Conservation (phyloP, 2,113 vertebrate species). For the Hemiprocne comata region DNA sequence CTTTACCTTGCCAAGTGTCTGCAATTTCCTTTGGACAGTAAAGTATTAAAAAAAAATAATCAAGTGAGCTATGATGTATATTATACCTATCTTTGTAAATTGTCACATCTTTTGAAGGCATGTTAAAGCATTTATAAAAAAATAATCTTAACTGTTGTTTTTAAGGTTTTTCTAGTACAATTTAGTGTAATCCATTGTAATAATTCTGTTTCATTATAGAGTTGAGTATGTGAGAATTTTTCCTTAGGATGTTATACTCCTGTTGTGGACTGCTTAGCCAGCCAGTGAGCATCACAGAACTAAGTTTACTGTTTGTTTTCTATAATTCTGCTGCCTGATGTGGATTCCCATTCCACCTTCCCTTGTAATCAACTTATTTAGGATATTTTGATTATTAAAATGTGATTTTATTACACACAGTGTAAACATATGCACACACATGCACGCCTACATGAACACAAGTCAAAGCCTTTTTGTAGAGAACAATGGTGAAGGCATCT, state of each 20-base stretch:
- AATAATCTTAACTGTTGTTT: not conserved
- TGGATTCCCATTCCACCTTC: not conserved
- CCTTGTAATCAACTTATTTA: not conserved
- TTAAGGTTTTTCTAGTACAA: not conserved
- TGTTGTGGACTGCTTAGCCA: not conserved
- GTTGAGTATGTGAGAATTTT: not conserved
- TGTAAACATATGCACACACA: no score
- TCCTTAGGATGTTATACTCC: not conserved
- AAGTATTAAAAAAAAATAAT: not conserved
- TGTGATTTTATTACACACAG: rapidly evolving
- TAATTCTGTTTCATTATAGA: not conserved
- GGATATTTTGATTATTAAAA: not conserved
- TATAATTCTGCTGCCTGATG: not conserved
- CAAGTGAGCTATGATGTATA: not conserved
- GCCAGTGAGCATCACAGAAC: not conserved
- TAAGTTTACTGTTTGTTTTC: not conserved
- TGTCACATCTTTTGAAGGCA: not conserved
- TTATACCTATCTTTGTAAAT: not conserved
- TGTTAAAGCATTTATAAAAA: not conserved
- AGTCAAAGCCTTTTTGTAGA: not conserved
- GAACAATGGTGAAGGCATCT: not conserved
- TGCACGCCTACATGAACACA: not conserved
- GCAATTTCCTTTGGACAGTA: not conserved
- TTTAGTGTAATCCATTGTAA: not conserved
- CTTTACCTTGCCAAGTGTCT: not conserved